Evolutionary conservation across 2,113 vertebrate species (phyloP).

Genomic region (Urocolius indicus): DNA sequence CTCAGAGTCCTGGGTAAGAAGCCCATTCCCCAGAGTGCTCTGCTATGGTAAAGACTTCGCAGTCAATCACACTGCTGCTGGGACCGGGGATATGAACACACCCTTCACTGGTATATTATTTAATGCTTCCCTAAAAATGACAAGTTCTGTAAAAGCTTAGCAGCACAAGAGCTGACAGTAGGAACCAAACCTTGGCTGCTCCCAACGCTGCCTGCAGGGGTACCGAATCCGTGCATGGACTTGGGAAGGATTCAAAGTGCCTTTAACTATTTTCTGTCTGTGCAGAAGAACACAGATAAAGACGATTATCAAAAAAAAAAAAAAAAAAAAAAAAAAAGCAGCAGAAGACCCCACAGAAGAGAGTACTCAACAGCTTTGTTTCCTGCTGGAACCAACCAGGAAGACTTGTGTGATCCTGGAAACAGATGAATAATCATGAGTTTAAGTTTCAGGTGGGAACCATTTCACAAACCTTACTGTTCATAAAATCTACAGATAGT

Average conservation of each 20-base stretch:
- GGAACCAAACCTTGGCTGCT: not conserved
- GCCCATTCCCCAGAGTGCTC: not conserved
- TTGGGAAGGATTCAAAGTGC: not conserved
- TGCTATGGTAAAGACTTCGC: not conserved
- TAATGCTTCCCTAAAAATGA: not conserved
- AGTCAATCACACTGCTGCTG: not conserved
- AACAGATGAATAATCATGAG: not conserved
- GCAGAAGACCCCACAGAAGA: not conserved
- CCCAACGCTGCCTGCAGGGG: not conserved
- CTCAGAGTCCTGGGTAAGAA: not conserved
- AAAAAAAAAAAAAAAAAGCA: not conserved
- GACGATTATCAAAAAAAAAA: not conserved
- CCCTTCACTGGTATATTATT: not conserved
- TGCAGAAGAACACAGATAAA: not conserved
- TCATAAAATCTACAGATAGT: not conserved
- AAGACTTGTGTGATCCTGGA: not conserved
- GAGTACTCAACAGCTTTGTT: not conserved
- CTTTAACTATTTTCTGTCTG: not conserved
- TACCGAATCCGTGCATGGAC: not conserved
- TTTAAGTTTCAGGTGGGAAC: not conserved
- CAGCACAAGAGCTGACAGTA: not conserved
- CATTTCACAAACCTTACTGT: not conserved
- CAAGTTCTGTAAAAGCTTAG: not conserved
- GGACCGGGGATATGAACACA: accelerated
- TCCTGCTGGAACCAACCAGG: not conserved